Conservation (phyloP, 2,888 invertebrate species). For the Pecten maximus region DNA sequence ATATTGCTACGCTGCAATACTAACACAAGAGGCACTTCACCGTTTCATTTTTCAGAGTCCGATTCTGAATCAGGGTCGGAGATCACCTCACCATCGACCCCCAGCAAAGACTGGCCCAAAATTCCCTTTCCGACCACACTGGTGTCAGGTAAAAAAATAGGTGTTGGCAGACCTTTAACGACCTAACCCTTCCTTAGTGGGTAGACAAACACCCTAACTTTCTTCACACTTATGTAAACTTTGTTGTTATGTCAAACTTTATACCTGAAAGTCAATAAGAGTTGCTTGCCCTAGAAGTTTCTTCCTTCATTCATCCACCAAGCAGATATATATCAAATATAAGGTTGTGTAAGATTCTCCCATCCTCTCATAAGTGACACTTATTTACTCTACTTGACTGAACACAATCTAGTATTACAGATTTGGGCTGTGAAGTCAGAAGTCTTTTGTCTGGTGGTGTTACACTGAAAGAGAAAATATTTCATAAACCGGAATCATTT, state of each 20-base stretch:
- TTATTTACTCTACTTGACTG: too few relatives aligned
- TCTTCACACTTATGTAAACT: background rate
- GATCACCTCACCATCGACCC: slow-evolving; percentile 72
- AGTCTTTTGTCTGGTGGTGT: too few relatives aligned
- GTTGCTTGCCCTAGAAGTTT: background rate
- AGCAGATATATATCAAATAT: too few relatives aligned
- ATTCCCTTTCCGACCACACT: slow-evolving; percentile 72
- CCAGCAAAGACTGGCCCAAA: slow-evolving; percentile 73
- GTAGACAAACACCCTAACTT: background rate
- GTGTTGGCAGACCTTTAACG: background rate
- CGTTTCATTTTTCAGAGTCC: slow-evolving; percentile 60
- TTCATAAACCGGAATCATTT: too few relatives aligned
- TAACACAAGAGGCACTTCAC: slow-evolving; percentile 1
- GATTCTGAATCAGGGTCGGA: slow-evolving; percentile 67
- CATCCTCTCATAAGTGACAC: too few relatives aligned
- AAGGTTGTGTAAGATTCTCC: too few relatives aligned
- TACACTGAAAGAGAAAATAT: too few relatives aligned
- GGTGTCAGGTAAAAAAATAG: slow-evolving; percentile 58
- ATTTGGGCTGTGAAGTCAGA: too few relatives aligned
- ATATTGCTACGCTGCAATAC: background rate
- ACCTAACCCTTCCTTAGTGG: slow-evolving; percentile 3
- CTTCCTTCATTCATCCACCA: too few relatives aligned
- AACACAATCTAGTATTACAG: too few relatives aligned
- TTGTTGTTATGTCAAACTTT: background rate
- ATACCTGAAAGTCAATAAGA: background rate